Base-by-base conservation (phyloP, 2,888 invertebrate genomes). In the Noctua comes region DNA sequence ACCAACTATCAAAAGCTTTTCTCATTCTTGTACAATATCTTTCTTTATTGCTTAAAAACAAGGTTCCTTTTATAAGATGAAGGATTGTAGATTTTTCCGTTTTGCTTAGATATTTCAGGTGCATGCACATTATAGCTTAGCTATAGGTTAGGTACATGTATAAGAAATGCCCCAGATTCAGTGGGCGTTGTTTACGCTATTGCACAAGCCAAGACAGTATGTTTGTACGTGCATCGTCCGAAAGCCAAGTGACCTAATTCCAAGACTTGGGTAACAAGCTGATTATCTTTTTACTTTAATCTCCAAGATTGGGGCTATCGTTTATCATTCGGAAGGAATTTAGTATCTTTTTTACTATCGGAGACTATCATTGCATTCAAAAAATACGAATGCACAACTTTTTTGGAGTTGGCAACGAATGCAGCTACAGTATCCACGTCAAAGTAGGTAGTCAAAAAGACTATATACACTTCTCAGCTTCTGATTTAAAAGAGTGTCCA, bases 191-290 rank as follows among this genome's bases (percentile, higher is more conserved):
- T 85, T 79, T 82, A 85, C 57, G 18, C 54, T 43, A 64, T 82
- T 82, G 72, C 72, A 76, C 62, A 79, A 85, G 80, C 64, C 62
- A 79, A 73, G 76, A 74, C 54, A 72, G 71, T 64, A 6, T 74
- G 68, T 77, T 84, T 73, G 70, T 68, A 54, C 77, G 75, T 59
- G 72, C 71, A 76, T 73, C 75, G 62, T 8, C 73, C 51, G 27
- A 36, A 72, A 73, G 76, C 64, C 64, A 73, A 54, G 21, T 78
- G 85, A 82, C 84, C 85, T 66, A 85, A 66, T 82, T 85, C 51
- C 11, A 2, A 71, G 40, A 70, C 71, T 73, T 81, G 70, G 57
- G 77, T 54, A 73, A 76, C 69, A 65, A 74, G 36, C 48, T 57
- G 78, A 68, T 85, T 66, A 85, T 72, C 64, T 73, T 75, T 76